These are phyloP conservation scores for Brachypodius melanocephalos DNA, from an alignment of 2,113 vertebrate genomes.

Conservation along the genomic window DNA sequence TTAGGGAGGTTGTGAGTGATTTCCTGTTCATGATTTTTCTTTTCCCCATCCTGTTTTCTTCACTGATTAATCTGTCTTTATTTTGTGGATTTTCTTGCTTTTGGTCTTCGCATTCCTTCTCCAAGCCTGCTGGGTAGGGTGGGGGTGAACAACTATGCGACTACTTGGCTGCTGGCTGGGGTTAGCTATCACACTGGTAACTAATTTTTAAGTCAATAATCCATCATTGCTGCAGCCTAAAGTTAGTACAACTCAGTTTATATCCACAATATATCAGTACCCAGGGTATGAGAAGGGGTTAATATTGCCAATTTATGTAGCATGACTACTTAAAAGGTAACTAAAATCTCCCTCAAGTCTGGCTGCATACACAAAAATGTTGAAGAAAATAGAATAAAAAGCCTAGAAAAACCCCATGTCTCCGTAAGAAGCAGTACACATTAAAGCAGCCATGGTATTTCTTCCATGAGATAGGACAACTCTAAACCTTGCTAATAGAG, in stretches of 20 bases:
- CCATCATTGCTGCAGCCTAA: background rate
- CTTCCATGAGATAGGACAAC: background rate
- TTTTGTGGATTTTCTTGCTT: background rate
- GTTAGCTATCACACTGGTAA: background rate
- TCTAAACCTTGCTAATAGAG: background rate
- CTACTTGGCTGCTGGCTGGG: background rate
- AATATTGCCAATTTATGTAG: background rate
- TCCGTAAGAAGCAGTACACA: background rate
- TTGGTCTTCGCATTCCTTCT: background rate
- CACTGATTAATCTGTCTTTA: background rate
- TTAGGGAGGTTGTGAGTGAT: background rate
- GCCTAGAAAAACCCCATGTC: background rate
- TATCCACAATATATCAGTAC: background rate
- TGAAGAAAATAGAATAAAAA: background rate
- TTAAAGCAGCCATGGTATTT: background rate
- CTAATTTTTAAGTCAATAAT: background rate
- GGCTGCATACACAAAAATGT: background rate
- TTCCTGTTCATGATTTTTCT: background rate
- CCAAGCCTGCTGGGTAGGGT: background rate
- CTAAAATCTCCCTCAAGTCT: background rate
- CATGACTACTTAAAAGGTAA: background rate
- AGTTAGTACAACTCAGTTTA: background rate
- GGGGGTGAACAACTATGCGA: background rate
- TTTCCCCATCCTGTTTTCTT: rapidly evolving
- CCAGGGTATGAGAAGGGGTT: background rate